These are phyloP conservation scores for Tursiops truncatus DNA, from an alignment of 2,113 vertebrate genomes.

Conservation along the genomic window DNA sequence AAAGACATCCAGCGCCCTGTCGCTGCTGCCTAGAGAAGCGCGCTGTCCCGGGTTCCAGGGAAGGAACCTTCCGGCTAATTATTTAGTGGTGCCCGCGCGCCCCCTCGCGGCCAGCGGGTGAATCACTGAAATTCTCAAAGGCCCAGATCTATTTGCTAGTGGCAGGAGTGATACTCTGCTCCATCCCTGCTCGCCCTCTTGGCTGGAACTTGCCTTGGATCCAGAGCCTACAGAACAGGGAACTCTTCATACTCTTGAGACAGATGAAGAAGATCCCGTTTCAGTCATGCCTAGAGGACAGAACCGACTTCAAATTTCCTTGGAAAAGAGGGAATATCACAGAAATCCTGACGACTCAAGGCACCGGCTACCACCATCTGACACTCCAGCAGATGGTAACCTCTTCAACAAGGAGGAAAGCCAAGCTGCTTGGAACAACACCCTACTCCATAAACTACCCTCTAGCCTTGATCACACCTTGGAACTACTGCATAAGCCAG, in stretches of 20 bases:
- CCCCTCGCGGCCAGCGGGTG: fast-evolving
- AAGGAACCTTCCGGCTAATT: fast-evolving
- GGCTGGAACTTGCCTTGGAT: fast-evolving
- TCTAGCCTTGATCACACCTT: background rate
- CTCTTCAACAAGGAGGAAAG: background rate
- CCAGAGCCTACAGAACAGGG: fast-evolving
- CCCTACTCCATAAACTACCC: background rate
- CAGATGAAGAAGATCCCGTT: background rate
- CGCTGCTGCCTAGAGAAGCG: background rate
- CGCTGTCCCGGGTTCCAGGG: fast-evolving
- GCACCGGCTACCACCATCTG: background rate
- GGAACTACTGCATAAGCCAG: no score
- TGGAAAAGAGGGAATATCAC: no score
- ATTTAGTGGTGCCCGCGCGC: no score
- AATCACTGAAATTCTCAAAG: background rate
- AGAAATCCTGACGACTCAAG: background rate
- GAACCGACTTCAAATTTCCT: background rate
- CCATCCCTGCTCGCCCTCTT: background rate
- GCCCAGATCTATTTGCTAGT: background rate
- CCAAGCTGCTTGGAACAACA: background rate
- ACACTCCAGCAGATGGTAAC: background rate
- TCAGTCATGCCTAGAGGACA: background rate
- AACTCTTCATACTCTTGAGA: background rate
- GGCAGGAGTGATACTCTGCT: background rate
- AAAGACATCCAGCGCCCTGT: background rate